phyloP scores from a whole-genome alignment of 2,113 vertebrate species.

The Sylvilagus bachmani region DNA sequence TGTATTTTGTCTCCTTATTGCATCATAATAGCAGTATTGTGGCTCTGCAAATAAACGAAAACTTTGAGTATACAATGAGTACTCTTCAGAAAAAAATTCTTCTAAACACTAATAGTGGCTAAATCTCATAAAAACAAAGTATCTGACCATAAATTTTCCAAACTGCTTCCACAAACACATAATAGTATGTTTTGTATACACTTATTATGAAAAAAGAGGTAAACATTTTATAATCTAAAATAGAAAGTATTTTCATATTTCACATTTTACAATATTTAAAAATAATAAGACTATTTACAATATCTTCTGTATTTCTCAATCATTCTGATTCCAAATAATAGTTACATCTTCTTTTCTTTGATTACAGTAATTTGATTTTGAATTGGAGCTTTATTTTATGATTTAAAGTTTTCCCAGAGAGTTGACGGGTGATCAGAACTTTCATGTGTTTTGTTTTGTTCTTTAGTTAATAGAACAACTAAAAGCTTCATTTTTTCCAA shows the following conservation, averaged over 20 bases:
- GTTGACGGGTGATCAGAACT: neutral
- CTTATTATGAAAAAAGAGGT: neutral
- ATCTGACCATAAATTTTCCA: neutral
- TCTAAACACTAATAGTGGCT: neutral
- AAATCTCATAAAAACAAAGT: neutral
- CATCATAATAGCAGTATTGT: neutral
- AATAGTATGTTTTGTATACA: neutral
- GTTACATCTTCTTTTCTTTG: slow-evolving; percentile 51
- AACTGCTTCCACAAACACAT: neutral
- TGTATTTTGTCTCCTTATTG: neutral
- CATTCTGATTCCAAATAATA: slow-evolving; percentile 67
- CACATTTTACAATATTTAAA: neutral
- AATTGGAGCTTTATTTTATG: slow-evolving; percentile 49
- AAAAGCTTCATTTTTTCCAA: slow-evolving; percentile 39
- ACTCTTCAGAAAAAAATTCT: neutral
- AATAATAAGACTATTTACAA: neutral
- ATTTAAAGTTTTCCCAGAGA: neutral
- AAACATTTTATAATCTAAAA: neutral
- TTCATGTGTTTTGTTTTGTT: neutral
- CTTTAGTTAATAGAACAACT: slow-evolving; percentile 15
- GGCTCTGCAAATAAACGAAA: neutral
- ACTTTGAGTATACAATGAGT: neutral
- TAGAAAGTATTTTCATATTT: neutral
- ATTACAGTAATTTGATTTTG: slow-evolving; percentile 70
- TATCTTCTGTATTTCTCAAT: neutral